These are phyloP conservation scores for Brevipalpus yothersi DNA, from an alignment of 1,140 invertebrate species.

Conservation along the genomic window DNA sequence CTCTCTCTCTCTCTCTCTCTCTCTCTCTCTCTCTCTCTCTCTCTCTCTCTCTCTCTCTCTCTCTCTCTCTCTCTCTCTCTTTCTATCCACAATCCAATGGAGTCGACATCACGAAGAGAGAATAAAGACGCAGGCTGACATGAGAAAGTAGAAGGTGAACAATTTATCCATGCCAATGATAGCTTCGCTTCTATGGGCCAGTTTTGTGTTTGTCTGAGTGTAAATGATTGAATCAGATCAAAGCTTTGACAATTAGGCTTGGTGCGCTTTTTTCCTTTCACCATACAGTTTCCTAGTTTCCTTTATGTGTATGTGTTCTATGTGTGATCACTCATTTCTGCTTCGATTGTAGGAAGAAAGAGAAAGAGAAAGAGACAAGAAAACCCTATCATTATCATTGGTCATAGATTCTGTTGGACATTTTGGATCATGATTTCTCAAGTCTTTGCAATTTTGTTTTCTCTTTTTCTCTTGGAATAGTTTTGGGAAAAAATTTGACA, in stretches of 20 bases:
- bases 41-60: neutral
- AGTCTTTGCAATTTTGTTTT: too few relatives aligned
- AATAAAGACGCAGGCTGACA: neutral
- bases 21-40: neutral
- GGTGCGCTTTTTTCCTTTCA: neutral
- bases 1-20: neutral
- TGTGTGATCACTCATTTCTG: too few relatives aligned
- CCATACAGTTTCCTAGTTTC: too few relatives aligned
- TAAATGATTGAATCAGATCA: neutral
- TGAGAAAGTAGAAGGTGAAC: neutral
- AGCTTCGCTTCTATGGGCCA: neutral
- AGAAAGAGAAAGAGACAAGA: too few relatives aligned
- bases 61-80: neutral
- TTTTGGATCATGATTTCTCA: too few relatives aligned
- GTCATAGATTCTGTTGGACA: too few relatives aligned
- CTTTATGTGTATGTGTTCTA: too few relatives aligned
- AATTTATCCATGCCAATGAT: neutral
- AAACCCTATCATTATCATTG: too few relatives aligned
- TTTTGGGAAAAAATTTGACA: too few relatives aligned
- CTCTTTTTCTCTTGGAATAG: too few relatives aligned
- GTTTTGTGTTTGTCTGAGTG: neutral
- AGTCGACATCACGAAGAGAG: neutral
- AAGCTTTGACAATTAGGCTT: neutral
- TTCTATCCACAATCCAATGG: constrained; percentile 1
- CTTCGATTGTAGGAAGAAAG: too few relatives aligned